Evolutionary conservation across 2,113 vertebrate genomes (phyloP).

Genomic region (Chaetodon trifascialis): DNA sequence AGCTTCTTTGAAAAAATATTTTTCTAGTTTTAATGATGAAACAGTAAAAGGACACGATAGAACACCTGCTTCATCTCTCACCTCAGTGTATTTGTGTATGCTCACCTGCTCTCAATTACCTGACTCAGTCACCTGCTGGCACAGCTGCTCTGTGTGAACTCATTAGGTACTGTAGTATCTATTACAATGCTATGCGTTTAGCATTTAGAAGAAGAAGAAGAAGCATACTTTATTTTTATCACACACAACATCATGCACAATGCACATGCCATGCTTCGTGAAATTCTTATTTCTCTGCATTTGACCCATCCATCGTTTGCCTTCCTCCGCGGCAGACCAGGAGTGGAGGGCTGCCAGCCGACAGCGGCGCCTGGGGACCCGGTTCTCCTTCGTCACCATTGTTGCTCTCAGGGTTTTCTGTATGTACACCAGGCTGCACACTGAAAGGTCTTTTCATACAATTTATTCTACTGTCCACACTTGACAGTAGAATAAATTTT

Average conservation of each 20-base stretch:
- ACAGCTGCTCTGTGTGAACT: background rate
- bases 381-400: too few relatives aligned
- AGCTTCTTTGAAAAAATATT: background rate
- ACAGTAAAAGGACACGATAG: background rate
- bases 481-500: background rate
- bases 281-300: too few relatives aligned
- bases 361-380: too few relatives aligned
- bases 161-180: background rate
- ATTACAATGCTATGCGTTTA: background rate
- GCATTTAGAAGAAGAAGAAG: too few relatives aligned
- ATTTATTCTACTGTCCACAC: constrained; percentile 1
- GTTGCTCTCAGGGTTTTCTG: background rate
- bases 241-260: too few relatives aligned
- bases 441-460: background rate
- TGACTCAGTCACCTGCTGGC: background rate
- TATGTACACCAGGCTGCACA: background rate
- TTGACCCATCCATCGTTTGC: too few relatives aligned
- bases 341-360: too few relatives aligned
- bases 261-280: too few relatives aligned
- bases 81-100: background rate
- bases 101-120: background rate
- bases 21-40: background rate
- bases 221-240: too few relatives aligned
- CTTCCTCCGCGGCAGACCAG: too few relatives aligned
- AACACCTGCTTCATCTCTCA: background rate